Evolutionary conservation across 2,888 invertebrate species (phyloP), one percentile per base, ranked within the genome.

Genomic region (Marronus borbonicus): DNA sequence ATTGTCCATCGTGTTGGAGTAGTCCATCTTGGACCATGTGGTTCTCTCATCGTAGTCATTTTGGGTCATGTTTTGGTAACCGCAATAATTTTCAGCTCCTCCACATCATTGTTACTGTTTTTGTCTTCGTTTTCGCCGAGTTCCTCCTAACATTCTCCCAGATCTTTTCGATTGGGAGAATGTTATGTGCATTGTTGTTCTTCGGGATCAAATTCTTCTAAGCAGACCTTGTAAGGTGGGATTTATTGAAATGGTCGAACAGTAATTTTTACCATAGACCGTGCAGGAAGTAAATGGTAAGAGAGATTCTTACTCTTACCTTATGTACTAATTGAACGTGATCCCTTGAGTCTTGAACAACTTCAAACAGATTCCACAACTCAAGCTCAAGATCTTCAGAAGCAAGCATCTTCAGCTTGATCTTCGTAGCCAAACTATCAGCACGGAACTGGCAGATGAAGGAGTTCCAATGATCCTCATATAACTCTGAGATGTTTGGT

Each of bases 371-470:
- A 92, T 89, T 0, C 91, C 91, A 78, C 92, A 92, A 12, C 91
- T 90, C 12, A 90, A 88, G 2, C 90, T 90, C 24, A 92, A 88
- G 55, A 91, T 91, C 81, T 90, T 90, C 8, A 91, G 87, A 81
- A 92, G 92, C 74, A 91, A 84, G 44, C 90, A 91, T 92, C 81
- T 91, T 91, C 2, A 92, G 84, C 83, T 91, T 92, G 36, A 92
- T 88, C 81, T 91, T 91, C 79, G 90, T 91, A 10, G 91, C 90
- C 2, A 91, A 88, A 0, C 90, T 87, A 82, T 92, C 92, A 1
- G 90, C 92, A 81, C 92, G 92, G 82, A 91, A 91, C 80, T 91
- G 91, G 80, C 92, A 92, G 3, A 91, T 89, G 82, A 90, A 90
- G 0, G 90, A 89, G 36, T 88, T 89, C 24, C 88, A 86, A 81